Base-by-base conservation (phyloP, 2,888 invertebrate genomes). In the Gisinianus flammeolus region DNA sequence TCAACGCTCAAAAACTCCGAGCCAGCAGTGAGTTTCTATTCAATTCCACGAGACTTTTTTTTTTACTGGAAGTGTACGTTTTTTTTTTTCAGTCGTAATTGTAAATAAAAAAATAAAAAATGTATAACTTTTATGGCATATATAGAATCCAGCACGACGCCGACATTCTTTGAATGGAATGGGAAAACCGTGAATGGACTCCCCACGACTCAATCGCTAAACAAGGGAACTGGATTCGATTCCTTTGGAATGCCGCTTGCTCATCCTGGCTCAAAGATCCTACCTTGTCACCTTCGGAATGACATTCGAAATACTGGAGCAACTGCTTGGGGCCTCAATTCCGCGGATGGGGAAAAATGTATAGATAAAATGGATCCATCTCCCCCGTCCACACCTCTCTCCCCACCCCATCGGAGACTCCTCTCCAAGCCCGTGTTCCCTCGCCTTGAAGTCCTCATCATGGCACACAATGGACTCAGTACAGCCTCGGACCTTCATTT, bases 401-500 rank as follows among this genome's bases (percentile, higher is more conserved):
- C 19, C 68, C 33, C 67, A 0, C 33, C 30, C 54, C 54, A 26
- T 35, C 22, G 77, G 28, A 75, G 69, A 52, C 19, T 54, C 0
- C 12, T 67, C 19, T 33, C 74, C 3, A 83, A 82, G 72, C 64
- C 77, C 5, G 71, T 82, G 0, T 84, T 83, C 66, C 84, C 84
- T 12, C 77, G 82, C 22, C 54, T 84, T 12, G 84, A 84, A 80
- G 81, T 84, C 10, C 75, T 84, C 16, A 81, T 84, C 30, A 76
- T 84, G 80, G 78, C 84, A 5, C 84, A 84, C 66, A 84, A 84
- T 56, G 81, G 84, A 28, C 54, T 83, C 33, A 71, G 69, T 10
- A 72, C 80, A 0, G 22, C 82, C 8, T 62, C 31, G 28, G 82
- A 84, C 66, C 62, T 84, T 0, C 84, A 84, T 74, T 74, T 84